These are phyloP conservation scores for Triplophysa yarkandensis DNA, from an alignment of 2,797 vertebrate species.

Conservation along the genomic window DNA sequence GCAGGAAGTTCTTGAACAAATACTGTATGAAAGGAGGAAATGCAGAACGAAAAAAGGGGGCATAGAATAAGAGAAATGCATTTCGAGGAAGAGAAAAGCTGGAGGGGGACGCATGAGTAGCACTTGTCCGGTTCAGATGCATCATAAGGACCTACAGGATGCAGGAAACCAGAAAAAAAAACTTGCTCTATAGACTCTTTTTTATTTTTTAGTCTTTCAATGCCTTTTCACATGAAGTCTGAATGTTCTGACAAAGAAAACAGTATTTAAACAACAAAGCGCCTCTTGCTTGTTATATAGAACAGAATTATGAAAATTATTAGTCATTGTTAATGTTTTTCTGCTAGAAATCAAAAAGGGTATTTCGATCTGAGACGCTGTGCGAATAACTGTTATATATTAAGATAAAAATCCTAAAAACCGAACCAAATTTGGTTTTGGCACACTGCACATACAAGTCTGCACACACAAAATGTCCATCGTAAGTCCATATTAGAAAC, in stretches of 20 bases:
- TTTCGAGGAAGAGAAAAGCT: conserved; percentile 54
- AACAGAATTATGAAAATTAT: not conserved
- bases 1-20: conserved; percentile 72
- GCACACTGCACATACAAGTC: too few species aligned
- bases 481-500: too few species aligned
- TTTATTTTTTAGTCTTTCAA: conserved; percentile 5
- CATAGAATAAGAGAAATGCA: conserved; percentile 21
- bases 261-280: conserved; percentile 13
- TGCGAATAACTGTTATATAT: too few species aligned
- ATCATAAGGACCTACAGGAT: conserved; percentile 60
- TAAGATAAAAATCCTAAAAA: too few species aligned
- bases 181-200: not conserved
- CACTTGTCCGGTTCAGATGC: conserved; percentile 72
- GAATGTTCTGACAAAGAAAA: not conserved
- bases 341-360: too few species aligned
- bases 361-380: too few species aligned
- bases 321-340: not conserved
- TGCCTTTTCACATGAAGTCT: conserved; percentile 18
- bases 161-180: not conserved
- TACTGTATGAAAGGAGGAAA: conserved; percentile 64
- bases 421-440: too few species aligned
- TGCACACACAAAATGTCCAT: too few species aligned
- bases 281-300: not conserved
- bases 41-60: conserved; percentile 41
- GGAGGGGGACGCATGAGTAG: conserved; percentile 57